Evolutionary conservation across 2,113 vertebrate species (phyloP), one percentile per base, ranked within the genome.

Genomic region (Meles meles): DNA sequence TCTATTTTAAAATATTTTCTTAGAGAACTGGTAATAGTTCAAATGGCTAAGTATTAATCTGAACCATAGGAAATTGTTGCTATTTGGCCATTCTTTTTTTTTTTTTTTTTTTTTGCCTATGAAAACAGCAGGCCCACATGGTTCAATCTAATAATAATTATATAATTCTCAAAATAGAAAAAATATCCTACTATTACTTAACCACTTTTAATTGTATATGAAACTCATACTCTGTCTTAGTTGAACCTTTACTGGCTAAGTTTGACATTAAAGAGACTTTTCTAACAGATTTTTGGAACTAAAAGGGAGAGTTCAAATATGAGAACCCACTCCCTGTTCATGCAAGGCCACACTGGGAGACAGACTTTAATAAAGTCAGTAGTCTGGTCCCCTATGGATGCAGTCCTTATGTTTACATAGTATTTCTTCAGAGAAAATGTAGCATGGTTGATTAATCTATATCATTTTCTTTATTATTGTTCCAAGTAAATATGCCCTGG

Each of bases 201-300:
- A 59, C 61, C 57, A 84, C 17, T 90, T 95, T 95, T 93, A 79
- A 18, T 85, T 72, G 20, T 49, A 23, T 25, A 49, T 94, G 49
- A 95, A 97, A 84, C 57, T 86, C 65, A 95, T 57, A 76, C 23
- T 81, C 20, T 79, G 29, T 57, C 55, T 90, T 76, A 77, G 63
- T 63, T 94, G 69, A 82, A 82, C 59, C 89, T 93, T 92, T 86
- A 34, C 37, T 67, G 44, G 37, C 18, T 84, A 91, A 57, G 47
- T 93, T 93, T 97, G 67, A 96, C n/a, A 93, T 97, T 94, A 92
- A 92, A 90, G 76, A 90, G 6, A 83, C 87, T 81, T 92, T 81
- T 47, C 82, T 31, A 91, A 49, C 61, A 84, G 52, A 82, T 80
- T 90, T 81, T 92, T 92, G 39, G 27, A 47, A 88, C 93, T 87